Evolutionary conservation across 2,888 invertebrate species (phyloP).

Genomic region (Scaeva pyrastri): DNA sequence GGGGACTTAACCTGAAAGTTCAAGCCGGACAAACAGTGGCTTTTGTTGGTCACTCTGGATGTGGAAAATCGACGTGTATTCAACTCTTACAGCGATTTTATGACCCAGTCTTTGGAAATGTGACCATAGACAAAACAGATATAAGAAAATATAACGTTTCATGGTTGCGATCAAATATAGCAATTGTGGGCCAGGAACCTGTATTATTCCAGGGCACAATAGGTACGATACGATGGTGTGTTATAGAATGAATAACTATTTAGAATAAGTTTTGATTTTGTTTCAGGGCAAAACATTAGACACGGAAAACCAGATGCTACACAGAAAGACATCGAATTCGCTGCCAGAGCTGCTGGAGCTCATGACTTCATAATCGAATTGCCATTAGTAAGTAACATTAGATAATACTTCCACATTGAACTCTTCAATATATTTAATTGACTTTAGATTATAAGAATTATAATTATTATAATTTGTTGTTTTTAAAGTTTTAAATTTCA

Average conservation of each 20-base stretch:
- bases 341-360: slow-evolving; percentile 89
- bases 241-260: too few relatives aligned
- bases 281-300: slow-evolving; percentile 85
- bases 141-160: slow-evolving; percentile 88
- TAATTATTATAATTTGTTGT: too few relatives aligned
- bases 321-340: slow-evolving; percentile 88
- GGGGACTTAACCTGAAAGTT: slow-evolving; percentile 87
- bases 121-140: slow-evolving; percentile 86
- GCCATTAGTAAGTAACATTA: slow-evolving; percentile 86
- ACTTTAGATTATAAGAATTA: too few relatives aligned
- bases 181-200: slow-evolving; percentile 94
- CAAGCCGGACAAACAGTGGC: slow-evolving; percentile 88
- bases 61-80: slow-evolving; percentile 92
- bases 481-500: too few relatives aligned
- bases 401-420: too few relatives aligned
- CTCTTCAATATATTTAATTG: too few relatives aligned
- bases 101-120: slow-evolving; percentile 86
- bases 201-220: slow-evolving; percentile 92
- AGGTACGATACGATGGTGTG: slow-evolving; percentile 64
- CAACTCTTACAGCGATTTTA: slow-evolving; percentile 89
- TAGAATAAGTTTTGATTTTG: not conserved
- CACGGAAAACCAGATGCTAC: slow-evolving; percentile 90
- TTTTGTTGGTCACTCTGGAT: slow-evolving; percentile 89
- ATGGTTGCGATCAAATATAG: slow-evolving; percentile 90
- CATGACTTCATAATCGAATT: slow-evolving; percentile 90